These are phyloP conservation scores for Esox masquinongy DNA, from an alignment of 2,797 vertebrate species.

Conservation along the genomic window DNA sequence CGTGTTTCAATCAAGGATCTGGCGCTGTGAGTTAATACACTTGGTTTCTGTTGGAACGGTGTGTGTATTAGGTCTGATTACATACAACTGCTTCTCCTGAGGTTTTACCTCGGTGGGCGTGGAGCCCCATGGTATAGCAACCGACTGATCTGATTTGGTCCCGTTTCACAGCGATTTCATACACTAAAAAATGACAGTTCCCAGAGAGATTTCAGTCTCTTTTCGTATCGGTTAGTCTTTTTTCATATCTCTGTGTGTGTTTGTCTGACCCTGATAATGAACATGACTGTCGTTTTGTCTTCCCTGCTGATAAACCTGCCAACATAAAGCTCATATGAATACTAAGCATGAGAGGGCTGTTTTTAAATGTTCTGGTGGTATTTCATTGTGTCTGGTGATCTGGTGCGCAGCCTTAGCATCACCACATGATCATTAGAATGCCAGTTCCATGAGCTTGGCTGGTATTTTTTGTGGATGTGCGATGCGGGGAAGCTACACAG, in stretches of 20 bases:
- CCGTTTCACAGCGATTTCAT: background rate
- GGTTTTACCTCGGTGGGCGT: background rate
- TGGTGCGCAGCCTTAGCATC: constrained; percentile 16
- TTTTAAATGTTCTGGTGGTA: constrained; percentile 33
- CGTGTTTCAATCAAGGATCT: constrained; percentile 7
- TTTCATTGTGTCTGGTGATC: constrained; percentile 32
- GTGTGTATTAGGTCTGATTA: constrained; percentile 1
- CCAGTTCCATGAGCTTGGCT: constrained; percentile 41
- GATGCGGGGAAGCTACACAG: constrained; percentile 46
- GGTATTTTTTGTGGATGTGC: constrained; percentile 49
- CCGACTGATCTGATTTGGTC: background rate
- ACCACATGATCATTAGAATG: constrained; percentile 58
- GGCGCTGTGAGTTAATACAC: constrained; percentile 12
- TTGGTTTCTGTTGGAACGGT: constrained; percentile 2
- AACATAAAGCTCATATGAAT: constrained; percentile 28
- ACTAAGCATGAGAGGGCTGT: constrained; percentile 32
- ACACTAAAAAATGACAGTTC: background rate
- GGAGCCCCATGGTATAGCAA: background rate
- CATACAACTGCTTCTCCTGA: background rate
- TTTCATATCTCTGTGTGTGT: background rate
- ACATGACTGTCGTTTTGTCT: background rate
- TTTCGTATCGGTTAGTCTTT: background rate
- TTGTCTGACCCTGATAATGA: background rate
- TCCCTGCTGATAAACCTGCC: constrained; percentile 7
- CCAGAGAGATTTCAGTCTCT: background rate